Base-by-base conservation (phyloP, 2,888 invertebrate genomes). In the Noctua fimbriata region DNA sequence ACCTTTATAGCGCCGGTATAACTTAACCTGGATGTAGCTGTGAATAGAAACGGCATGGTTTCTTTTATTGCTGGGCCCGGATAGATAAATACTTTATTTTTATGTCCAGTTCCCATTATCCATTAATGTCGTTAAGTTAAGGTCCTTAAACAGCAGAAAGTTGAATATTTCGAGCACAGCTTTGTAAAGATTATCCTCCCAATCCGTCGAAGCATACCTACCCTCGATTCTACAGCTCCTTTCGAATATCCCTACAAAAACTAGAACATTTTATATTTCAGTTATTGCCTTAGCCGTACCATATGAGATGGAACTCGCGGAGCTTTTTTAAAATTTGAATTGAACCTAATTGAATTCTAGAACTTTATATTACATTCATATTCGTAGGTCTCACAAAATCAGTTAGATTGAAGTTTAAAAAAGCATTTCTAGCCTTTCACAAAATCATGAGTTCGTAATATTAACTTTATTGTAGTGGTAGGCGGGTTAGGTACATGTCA, bases 1-100 rank as follows among this genome's bases (percentile, higher is more conserved):
- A 92, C 91, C 89, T 92, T 92, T 91, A 92, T 89, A 86, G 90
- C 90, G 82, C 69, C 73, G 82, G 90, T 89, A 91, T 92, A 92
- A 93, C 92, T 93, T 92, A 90, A 90, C 92, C 86, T 89, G 89
- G 86, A 89, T 91, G 90, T 92, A 91, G 87, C 88, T 86, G 79
- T 92, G 91, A 91, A 92, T 92, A 89, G 90, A 91, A 92, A 88
- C 83, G 85, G 84, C 85, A 88, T 88, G 83, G 86, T 88, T 85
- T 87, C 86, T 90, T 90, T 92, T 92, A 92, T 90, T 89, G 84
- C 90, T 79, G 79, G 76, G 82, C 76, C 76, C 78, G 86, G 87
- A 88, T 87, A 84, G 79, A 88, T 87, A 89, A 89, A 89, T 86
- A 85, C 66, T 81, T 87, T 83, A 85, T 79, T 83, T 83, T 85